phyloP scores from a whole-genome alignment of 2,888 invertebrate genomes.

The Phasia obesa region DNA sequence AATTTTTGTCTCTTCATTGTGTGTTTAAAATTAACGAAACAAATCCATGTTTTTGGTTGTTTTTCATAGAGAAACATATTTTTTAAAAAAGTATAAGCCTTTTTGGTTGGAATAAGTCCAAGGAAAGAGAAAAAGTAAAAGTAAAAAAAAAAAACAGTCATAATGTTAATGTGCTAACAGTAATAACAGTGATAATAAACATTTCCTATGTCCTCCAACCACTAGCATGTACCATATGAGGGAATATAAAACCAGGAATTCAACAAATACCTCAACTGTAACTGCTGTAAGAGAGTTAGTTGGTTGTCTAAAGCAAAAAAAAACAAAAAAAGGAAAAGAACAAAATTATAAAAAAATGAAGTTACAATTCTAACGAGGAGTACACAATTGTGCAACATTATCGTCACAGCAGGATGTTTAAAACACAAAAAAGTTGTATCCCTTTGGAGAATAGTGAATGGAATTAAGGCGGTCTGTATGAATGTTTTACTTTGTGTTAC shows the following conservation, averaged over 20 bases:
- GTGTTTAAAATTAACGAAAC: conserved; percentile 20
- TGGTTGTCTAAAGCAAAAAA: conserved; percentile 2
- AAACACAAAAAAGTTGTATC: conserved; percentile 16
- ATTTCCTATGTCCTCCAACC: conserved; percentile 37
- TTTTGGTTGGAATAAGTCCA: too few relatives aligned
- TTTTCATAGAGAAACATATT: neutral
- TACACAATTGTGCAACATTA: conserved; percentile 52
- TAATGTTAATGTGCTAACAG: conserved; percentile 23
- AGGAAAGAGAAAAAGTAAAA: neutral
- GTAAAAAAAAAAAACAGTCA: conserved; percentile 18
- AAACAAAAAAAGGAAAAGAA: conserved; percentile 30
- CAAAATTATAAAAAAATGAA: conserved; percentile 61
- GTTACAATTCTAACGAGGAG: conserved; percentile 42
- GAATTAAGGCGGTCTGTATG: neutral
- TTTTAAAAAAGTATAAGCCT: too few relatives aligned
- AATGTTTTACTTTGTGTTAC: conserved; percentile 16
- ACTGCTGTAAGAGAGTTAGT: neutral
- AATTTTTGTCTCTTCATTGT: neutral
- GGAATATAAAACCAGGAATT: neutral
- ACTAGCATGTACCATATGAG: neutral
- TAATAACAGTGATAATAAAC: conserved; percentile 40
- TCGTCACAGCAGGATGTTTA: conserved; percentile 59
- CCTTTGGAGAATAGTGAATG: conserved; percentile 30
- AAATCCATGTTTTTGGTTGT: conserved; percentile 29
- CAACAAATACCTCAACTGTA: conserved; percentile 2